Base-by-base conservation (phyloP, 2,888 invertebrate genomes). In the Conchocele bisecta region DNA sequence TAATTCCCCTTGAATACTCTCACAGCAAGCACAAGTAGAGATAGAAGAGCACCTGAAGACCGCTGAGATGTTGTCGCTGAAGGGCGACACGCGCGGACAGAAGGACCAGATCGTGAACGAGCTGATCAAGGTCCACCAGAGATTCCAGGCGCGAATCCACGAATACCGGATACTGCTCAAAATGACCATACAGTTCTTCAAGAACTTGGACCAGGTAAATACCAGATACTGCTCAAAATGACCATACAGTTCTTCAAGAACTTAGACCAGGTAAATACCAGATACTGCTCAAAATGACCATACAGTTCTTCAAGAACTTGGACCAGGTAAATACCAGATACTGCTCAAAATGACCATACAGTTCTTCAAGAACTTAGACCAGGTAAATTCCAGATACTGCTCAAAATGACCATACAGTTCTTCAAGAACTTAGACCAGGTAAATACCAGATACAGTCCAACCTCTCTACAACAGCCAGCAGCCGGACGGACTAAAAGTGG, bases 101-200 rank as follows among this genome's bases (percentile, higher is more conserved):
- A 93, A 94, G 79, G 93, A 94, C 59, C 93, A 93, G 85, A 93
- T 95, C 48, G 93, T 94, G 65, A 93, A 93, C 59, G 94, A 94
- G 90, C 91, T 96, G 54, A 92, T 93, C 61, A 93, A 94, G 79
- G 93, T 95, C 57, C 94, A 94, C 85, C 93, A 94, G 69, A 93
- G 94, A 81, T 91, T 96, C 65, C 93, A 94, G 83, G 93, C 93
- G 67, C 93, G 95, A 64, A 93, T 94, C 44, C 93, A 94, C 15
- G 94, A 96, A 83, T 96, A 95, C 87, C 94, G 94, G 87, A 93
- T 93, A 22, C 91, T 96, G 53, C 89, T 95, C 54, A 94, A 95
- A 88, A 94, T 94, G 91, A 91, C 95, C 53, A 93, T 95, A 72
- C 93, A 93, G 54, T 95, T 95, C 91, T 94, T 95, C 90, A 94